Evolutionary conservation across 2,888 invertebrate genomes (phyloP), one percentile per base, ranked within the genome.

Genomic region (Drepanosiphum platanoidis): DNA sequence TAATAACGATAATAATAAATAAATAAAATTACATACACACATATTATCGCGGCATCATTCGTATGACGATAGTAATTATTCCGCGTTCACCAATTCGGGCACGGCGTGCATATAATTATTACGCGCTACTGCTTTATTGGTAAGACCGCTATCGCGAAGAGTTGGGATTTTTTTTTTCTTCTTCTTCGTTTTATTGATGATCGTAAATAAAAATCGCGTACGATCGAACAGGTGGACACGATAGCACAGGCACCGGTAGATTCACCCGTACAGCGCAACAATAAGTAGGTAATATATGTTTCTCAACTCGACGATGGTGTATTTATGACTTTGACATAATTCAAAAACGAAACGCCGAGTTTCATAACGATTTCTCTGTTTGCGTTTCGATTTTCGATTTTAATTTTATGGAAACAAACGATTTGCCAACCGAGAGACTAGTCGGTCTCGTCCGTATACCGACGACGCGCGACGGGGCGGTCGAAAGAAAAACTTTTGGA

Each of bases 301-400:
- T 78, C 66, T 42, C n/a, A 66, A 66, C 42, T 5, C 64, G 9
- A 46, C 3, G 5, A 27, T 13, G 11, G n/a, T 66, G n/a, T 32
- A 18, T 72, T 66, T 66, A 78, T 32, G 66, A 42, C 78, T 66
- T 42, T 78, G 75, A 22, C 78, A 42, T 42, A 22, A 32, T 78
- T 78, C 30, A 30, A 64, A 78, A 78, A 64, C 18, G 32, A 46
- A 52, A 52, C 22, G 22, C 52, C 5, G 11, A 18, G 39, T 42
- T 46, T 46, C 72, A 72, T 52, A 46, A 72, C 27, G 15, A 22
- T 46, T 42, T 72, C 18, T 18, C 30, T 46, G 9, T 18, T 46
- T 46, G 0, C 22, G 52, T 52, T 52, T 52, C 22, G 42, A 18
- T 30, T 72, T 27, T 30, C 18, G 72, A 42, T 32, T 46, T 42